Evolutionary conservation across 2,888 invertebrate genomes (phyloP), one percentile per base, ranked within the genome.

Genomic region (Drosophila pseudotalamancana): DNA sequence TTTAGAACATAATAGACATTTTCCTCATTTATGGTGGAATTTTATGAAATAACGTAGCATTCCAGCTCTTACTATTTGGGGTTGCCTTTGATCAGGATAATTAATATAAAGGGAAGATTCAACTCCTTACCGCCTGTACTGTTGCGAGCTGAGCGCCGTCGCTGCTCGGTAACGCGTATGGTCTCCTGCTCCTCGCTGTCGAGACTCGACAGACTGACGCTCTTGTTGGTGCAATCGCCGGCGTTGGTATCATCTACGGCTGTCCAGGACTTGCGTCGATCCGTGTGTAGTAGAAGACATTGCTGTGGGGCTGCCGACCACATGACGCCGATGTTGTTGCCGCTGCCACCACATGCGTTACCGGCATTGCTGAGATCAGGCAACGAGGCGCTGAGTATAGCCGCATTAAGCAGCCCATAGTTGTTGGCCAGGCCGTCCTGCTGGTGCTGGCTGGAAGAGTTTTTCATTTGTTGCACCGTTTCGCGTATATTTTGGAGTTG

Each of bases 171-270:
- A 16, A 90, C 90, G 8, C 91, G 87, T 60, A 92, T 90, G 59
- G 93, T 94, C 87, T 94, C 94, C 88, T 97, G 97, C 67, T 95
- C 95, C 89, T 97, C 97, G 23, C 97, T 97, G 90, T 97, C 97
- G 93, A 97, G 94, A 89, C 95, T 95, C 89, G 95, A 95, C 70
- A 95, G 91, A 87, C 95, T 95, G 88, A 95, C 94, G 89, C 92
- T 92, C 80, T 93, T 93, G 61, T 91, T 90, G 72, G 93, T 93
- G 77, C 92, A 92, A 65, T 93, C 93, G 60, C 93, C 92, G 59
- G 92, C 92, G 8, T 92, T 93, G 48, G 93, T 92, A 87, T 95
- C 95, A 89, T 97, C 97, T 59, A 96, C 92, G n/a, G 96, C 96
- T 4, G 97, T 96, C 97, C 97, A 97, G 72, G 97, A 97, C 89